These are phyloP conservation scores for Rhizoglyphus robini DNA, from an alignment of 1,140 invertebrate species.

Conservation along the genomic window DNA sequence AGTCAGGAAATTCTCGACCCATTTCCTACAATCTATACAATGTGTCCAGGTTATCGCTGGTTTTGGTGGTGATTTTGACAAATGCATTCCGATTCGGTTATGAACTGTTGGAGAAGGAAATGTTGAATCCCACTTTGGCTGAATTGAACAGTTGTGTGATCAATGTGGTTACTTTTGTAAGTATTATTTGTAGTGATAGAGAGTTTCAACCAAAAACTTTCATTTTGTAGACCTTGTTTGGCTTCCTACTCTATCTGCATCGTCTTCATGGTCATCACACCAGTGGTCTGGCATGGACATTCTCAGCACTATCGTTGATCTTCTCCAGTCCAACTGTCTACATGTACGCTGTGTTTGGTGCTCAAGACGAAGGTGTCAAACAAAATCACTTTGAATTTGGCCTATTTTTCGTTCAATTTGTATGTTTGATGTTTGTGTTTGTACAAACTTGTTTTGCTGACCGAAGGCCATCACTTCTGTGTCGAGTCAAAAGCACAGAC, in stretches of 20 bases:
- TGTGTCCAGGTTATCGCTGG: conserved; percentile 22
- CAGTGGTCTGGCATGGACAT: conserved; percentile 80
- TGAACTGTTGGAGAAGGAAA: neutral
- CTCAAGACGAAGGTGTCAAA: conserved; percentile 31
- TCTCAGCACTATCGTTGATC: conserved; percentile 45
- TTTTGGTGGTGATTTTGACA: neutral
- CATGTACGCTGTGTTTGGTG: conserved; percentile 20
- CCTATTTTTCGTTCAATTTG: neutral
- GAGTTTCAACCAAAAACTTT: neutral
- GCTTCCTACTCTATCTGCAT: conserved; percentile 56
- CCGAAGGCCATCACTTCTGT: too few relatives aligned
- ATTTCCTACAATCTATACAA: conserved; percentile 27
- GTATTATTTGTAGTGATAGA: neutral
- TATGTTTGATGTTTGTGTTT: neutral
- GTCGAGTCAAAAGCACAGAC: too few relatives aligned
- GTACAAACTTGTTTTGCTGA: neutral
- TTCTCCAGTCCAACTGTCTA: neutral
- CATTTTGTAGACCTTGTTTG: conserved; percentile 47
- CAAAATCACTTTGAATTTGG: too few relatives aligned
- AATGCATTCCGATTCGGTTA: neutral
- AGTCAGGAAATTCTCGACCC: neutral
- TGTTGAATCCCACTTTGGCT: neutral
- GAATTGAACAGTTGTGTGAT: neutral
- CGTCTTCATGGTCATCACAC: conserved; percentile 65
- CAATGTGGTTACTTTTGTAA: conserved; percentile 19